Evolutionary conservation across 2,113 vertebrate genomes (phyloP).

Genomic region (Trachemys scripta): DNA sequence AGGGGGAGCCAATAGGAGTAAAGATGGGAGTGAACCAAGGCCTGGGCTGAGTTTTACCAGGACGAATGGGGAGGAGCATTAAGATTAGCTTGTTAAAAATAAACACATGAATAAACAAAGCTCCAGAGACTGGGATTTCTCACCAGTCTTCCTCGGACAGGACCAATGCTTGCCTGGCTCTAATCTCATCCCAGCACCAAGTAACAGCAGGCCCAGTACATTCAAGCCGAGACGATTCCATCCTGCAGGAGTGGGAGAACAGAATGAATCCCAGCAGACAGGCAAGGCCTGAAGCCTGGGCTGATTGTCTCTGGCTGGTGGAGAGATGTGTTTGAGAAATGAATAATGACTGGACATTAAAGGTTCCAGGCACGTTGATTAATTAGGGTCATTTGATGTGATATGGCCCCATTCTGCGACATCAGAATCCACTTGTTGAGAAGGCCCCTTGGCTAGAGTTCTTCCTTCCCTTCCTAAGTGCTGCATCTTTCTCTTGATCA

Average conservation of each 20-base stretch:
- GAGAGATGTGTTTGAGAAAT: neutral
- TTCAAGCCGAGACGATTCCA: neutral
- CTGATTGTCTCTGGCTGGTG: neutral
- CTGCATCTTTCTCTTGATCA: neutral
- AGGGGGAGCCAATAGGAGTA: neutral
- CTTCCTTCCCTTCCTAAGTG: neutral
- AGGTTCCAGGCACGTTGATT: neutral
- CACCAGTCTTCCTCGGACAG: neutral
- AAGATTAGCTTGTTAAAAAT: conserved; percentile 2
- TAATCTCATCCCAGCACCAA: accelerated
- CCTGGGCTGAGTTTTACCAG: neutral
- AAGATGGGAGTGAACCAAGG: neutral
- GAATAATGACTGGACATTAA: neutral
- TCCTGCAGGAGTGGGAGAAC: neutral
- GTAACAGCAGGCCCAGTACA: neutral
- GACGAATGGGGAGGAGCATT: neutral
- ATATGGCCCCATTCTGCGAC: neutral
- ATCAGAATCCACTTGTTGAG: neutral
- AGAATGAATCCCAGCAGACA: neutral
- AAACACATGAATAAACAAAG: conserved; percentile 8
- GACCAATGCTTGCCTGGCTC: neutral
- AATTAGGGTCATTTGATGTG: neutral
- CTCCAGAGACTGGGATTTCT: neutral
- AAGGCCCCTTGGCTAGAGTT: too few relatives aligned
- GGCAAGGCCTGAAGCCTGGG: neutral